phyloP scores from a whole-genome alignment of 2,797 vertebrate species.

The Neosilurus hyrtlii region DNA sequence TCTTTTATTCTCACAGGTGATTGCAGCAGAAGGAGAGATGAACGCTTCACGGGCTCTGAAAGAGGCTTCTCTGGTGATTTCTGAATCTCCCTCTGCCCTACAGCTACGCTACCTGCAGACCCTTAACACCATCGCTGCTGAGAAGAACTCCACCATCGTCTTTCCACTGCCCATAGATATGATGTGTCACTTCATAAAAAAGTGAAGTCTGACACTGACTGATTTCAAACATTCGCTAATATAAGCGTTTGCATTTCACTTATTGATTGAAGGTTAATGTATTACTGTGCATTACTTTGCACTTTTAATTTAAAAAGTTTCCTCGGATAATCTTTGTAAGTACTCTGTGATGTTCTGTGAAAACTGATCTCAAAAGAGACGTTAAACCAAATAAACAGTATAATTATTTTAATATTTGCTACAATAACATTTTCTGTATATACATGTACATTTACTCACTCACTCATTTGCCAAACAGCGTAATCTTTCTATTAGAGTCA shows the following conservation, averaged over 20 bases:
- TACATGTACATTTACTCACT: too few relatives aligned
- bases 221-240: not conserved
- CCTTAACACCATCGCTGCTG: constrained; percentile 75
- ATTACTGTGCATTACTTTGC: not conserved
- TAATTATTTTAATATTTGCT: not conserved
- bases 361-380: not conserved
- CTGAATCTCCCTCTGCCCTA: constrained; percentile 77
- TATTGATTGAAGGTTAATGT: not conserved
- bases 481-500: too few relatives aligned
- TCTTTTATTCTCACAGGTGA: constrained; percentile 65
- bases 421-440: not conserved
- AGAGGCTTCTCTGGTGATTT: constrained; percentile 77
- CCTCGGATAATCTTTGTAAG: not conserved
- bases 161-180: constrained; percentile 79
- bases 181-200: constrained; percentile 67
- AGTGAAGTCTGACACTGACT: constrained; percentile 48
- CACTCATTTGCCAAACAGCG: too few relatives aligned
- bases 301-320: not conserved
- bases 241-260: not conserved
- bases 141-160: constrained; percentile 83
- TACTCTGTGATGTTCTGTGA: not conserved
- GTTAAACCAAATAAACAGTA: not conserved
- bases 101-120: constrained; percentile 83
- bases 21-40: constrained; percentile 80
- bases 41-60: constrained; percentile 79